Evolutionary conservation across 2,888 invertebrate species (phyloP).

Genomic region (Amiota minor): DNA sequence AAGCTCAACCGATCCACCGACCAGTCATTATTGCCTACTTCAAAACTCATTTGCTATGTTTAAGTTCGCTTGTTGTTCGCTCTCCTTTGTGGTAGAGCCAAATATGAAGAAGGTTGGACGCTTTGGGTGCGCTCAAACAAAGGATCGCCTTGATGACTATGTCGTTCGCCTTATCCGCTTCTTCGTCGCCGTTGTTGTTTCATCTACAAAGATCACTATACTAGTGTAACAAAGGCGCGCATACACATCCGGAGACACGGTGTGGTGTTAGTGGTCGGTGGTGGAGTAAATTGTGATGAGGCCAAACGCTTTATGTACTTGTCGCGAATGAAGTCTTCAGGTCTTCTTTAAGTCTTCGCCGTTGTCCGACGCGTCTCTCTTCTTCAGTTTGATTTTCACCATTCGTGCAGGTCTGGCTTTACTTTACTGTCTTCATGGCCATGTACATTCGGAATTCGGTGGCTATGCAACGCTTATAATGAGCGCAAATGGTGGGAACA

Average conservation of each 20-base stretch:
- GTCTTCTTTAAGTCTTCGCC: conserved; percentile 27
- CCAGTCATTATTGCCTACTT: too few relatives aligned
- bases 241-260: conserved; percentile 28
- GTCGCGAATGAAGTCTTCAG: conserved; percentile 11
- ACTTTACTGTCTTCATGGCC: conserved; percentile 47
- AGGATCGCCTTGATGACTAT: conserved; percentile 64
- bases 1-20: too few relatives aligned
- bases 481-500: conserved; percentile 67
- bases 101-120: too few relatives aligned
- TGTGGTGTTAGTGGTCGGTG: background rate
- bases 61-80: background rate
- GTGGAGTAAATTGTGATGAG: conserved; percentile 53
- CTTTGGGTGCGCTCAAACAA: conserved; percentile 53
- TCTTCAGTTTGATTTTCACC: background rate
- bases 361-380: conserved; percentile 8
- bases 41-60: background rate
- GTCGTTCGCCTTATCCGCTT: conserved; percentile 49
- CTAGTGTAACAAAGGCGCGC: conserved; percentile 35
- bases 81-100: background rate
- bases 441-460: conserved; percentile 62
- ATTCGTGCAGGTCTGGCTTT: conserved; percentile 10
- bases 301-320: conserved; percentile 38
- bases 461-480: conserved; percentile 62
- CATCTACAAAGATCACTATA: conserved; percentile 24
- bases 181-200: background rate